Conservation (phyloP, 2,113 vertebrate genomes). For the Lucifuga dentata region DNA sequence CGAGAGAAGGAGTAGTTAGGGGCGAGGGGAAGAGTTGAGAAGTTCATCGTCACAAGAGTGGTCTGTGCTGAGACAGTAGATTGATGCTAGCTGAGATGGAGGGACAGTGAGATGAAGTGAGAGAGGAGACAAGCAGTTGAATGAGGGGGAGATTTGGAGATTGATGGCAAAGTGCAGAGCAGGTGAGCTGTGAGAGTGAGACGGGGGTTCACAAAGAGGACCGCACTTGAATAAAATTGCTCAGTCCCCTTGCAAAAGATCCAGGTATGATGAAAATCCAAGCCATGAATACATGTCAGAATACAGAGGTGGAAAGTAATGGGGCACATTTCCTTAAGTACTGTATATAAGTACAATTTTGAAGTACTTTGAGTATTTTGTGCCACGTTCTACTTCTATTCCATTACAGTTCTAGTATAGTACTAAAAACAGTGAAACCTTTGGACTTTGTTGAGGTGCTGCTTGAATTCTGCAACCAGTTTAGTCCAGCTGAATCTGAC, state of each 20-base stretch:
- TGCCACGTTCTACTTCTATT: too few relatives aligned
- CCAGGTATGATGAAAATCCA: slow-evolving; percentile 16
- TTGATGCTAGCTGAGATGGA: slow-evolving; percentile 63
- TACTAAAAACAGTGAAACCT: too few relatives aligned
- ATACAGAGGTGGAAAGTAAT: not conserved
- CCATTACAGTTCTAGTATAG: too few relatives aligned
- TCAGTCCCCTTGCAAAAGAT: slow-evolving; percentile 13
- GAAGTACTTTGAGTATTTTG: too few relatives aligned
- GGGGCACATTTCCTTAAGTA: too few relatives aligned
- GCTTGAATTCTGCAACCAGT: too few relatives aligned
- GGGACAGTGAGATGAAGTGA: slow-evolving; percentile 51
- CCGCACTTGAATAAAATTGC: slow-evolving; percentile 28
- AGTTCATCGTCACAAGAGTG: slow-evolving; percentile 60
- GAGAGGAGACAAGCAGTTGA: slow-evolving; percentile 10
- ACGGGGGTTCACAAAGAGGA: slow-evolving; percentile 16
- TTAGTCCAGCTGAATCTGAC: too few relatives aligned
- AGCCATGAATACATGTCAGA: slow-evolving; percentile 39
- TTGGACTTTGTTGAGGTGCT: too few relatives aligned
- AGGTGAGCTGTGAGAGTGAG: slow-evolving; percentile 24
- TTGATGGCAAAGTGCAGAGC: slow-evolving; percentile 54
- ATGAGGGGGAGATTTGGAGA: slow-evolving; percentile 32
- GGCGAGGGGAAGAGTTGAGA: slow-evolving; percentile 59
- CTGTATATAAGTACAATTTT: too few relatives aligned
- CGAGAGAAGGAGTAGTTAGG: slow-evolving; percentile 50
- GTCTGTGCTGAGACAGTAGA: slow-evolving; percentile 40